These are phyloP conservation scores for Butorides virescens DNA, from an alignment of 2,113 vertebrate species.

Conservation along the genomic window DNA sequence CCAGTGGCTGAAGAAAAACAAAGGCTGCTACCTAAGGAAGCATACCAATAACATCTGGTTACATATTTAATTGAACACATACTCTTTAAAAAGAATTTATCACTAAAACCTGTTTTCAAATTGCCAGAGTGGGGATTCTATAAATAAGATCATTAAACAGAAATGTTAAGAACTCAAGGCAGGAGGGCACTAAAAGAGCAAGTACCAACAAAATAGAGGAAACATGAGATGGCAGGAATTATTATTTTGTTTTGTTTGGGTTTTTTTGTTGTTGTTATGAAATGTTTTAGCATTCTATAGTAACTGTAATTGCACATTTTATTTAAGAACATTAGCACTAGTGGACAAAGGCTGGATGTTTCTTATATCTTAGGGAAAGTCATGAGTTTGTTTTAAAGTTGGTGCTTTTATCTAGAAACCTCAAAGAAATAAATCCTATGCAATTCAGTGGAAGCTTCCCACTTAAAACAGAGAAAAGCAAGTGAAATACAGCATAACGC, in stretches of 20 bases:
- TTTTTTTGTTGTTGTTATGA: not conserved
- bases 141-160: constrained; percentile 27
- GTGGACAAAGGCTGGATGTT: not conserved
- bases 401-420: not conserved
- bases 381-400: not conserved
- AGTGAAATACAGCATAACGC: not conserved
- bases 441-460: not conserved
- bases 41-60: not conserved
- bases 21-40: not conserved
- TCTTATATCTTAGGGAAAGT: not conserved
- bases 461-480: not conserved
- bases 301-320: not conserved
- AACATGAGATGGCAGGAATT: not conserved
- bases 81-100: constrained; percentile 33
- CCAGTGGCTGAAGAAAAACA: constrained; percentile 4
- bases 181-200: not conserved
- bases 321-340: not conserved
- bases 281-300: not conserved
- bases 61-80: constrained; percentile 2
- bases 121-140: not conserved
- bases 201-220: not conserved
- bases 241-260: not conserved
- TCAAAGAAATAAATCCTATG: not conserved
- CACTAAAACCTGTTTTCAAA: constrained; percentile 3
- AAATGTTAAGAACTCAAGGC: not conserved